Evolutionary conservation across 2,888 invertebrate genomes (phyloP), one percentile per base, ranked within the genome.

Genomic region (Elmis aenea): DNA sequence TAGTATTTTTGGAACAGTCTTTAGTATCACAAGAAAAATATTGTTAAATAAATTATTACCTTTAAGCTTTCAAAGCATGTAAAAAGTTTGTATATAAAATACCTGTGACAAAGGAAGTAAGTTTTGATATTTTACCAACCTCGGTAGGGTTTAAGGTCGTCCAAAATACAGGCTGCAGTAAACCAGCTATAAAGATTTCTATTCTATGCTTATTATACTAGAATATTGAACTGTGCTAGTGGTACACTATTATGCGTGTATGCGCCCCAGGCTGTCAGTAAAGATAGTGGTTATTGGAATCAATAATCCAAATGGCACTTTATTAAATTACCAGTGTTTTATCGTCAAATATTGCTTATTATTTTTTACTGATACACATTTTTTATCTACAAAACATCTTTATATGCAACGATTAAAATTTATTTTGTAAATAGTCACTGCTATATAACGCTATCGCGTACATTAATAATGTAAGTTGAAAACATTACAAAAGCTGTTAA

Each of bases 241-340:
- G 35, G 33, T 41, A 23, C 24, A 29, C 26, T 15, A 8, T 12
- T 30, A 35, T 35, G 31, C 31, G 38, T 41, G 41, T 30, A 32
- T 36, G 18, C 23, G 31, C 35, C 28, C 28, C 24, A 20, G 36
- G 35, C 35, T 28, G 36, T 27, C 28, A 28, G 26, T 37, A 41
- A 37, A 37, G 35, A 41, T 41, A 41, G 36, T 41, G 29, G 36
- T 41, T 41, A 41, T 36, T 41, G 31, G 26, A 37, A 37, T 32
- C 37, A 37, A 37, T 37, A 26, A 26, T 26, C 22, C 26, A 37
- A 37, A 37, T 37, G 30, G 27, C 29, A 26, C 24, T 36, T 29
- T 30, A 37, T 37, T 37, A 26, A 30, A 37, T 37, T 30, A 26
- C 5, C 18, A 8, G 8, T 18, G 5, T 18, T 18, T 18, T 5